Evolutionary conservation across 1,140 invertebrate genomes (phyloP).

Genomic region (Carposina sasakii): DNA sequence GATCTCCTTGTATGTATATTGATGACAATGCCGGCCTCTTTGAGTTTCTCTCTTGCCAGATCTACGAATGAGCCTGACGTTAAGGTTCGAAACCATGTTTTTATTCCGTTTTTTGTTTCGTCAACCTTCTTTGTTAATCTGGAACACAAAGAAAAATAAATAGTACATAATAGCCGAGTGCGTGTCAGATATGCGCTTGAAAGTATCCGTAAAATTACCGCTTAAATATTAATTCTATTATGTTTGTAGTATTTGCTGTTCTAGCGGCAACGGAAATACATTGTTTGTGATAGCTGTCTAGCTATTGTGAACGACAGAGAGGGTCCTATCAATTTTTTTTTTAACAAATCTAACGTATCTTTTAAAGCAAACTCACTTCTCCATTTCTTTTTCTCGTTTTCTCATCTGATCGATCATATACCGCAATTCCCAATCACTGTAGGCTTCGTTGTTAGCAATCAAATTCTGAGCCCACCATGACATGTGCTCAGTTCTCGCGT

Average conservation of each 20-base stretch:
- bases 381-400: constrained; percentile 40
- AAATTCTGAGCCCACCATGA: constrained; percentile 51
- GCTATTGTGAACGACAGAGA: too few species aligned
- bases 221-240: too few species aligned
- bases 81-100: constrained; percentile 50
- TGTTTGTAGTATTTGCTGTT: too few species aligned
- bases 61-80: constrained; percentile 48
- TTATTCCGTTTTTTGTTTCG: constrained; percentile 60
- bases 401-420: constrained; percentile 48
- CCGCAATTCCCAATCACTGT: constrained; percentile 34
- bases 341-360: too few species aligned
- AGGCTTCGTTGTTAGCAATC: constrained; percentile 43
- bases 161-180: too few species aligned
- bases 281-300: too few species aligned
- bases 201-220: too few species aligned
- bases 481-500: constrained; percentile 47
- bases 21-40: constrained; percentile 43
- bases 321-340: too few species aligned
- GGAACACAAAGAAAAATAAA: constrained; percentile 14
- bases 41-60: constrained; percentile 50
- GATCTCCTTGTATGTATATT: too few species aligned
- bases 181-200: too few species aligned
- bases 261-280: too few species aligned
- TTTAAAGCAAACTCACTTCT: constrained; percentile 36
- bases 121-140: constrained; percentile 57